Percentiles rank a stretch among this genome's conserved stretches.
These are phyloP conservation scores for Hylomyscus alleni DNA, from an alignment of 2,797 vertebrate genomes.

Conservation along the genomic window DNA sequence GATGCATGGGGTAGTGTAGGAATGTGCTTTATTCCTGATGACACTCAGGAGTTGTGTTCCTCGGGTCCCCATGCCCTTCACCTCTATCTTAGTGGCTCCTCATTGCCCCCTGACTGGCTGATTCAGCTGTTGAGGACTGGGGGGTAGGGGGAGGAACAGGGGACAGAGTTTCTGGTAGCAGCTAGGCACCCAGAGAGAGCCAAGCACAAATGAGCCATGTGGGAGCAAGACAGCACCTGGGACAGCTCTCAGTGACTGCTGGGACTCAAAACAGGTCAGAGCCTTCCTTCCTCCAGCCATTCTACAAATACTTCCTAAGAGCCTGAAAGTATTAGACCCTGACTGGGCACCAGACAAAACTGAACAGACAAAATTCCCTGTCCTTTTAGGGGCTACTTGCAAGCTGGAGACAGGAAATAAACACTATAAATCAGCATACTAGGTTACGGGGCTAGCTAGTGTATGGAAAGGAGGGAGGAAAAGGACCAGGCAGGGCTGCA, in stretches of 20 bases:
- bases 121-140: neutral
- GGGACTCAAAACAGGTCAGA: neutral
- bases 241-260: conserved; percentile 66
- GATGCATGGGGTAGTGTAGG: neutral
- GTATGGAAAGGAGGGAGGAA: neutral
- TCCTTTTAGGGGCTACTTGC: neutral
- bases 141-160: too few relatives aligned
- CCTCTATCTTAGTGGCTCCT: neutral
- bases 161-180: neutral
- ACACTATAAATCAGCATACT: neutral
- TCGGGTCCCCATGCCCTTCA: neutral
- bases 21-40: neutral
- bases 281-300: neutral
- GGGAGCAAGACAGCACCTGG: conserved; percentile 50
- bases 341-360: conserved; percentile 22
- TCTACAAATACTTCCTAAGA: neutral
- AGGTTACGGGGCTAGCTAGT: neutral
- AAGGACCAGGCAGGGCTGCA: too few relatives aligned
- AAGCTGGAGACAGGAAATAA: conserved; percentile 27
- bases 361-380: neutral
- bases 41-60: neutral
- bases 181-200: neutral
- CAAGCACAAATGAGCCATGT: neutral
- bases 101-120: neutral
- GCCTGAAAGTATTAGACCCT: neutral